These are phyloP conservation scores for Chrysomela aeneicollis DNA, from an alignment of 2,888 invertebrate genomes.

Conservation along the genomic window DNA sequence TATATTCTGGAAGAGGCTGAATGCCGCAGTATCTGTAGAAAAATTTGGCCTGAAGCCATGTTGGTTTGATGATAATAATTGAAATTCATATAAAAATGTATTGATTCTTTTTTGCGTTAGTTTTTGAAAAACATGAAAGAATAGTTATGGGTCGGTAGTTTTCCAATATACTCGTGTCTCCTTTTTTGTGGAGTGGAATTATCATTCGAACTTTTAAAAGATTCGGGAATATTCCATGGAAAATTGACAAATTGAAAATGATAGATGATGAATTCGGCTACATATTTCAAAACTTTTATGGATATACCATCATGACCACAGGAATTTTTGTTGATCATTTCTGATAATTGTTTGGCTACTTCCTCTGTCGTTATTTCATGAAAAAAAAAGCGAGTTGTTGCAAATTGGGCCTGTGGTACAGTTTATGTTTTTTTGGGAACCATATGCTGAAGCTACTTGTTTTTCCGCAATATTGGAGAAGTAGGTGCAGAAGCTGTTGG, in stretches of 20 bases:
- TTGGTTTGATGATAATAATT: constrained; percentile 1
- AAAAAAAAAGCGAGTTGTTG: constrained; percentile 1
- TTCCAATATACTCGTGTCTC: neutral
- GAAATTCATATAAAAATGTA: neutral
- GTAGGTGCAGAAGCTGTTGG: neutral
- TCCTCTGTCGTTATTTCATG: neutral
- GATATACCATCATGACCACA: neutral
- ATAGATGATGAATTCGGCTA: neutral
- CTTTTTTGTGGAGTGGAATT: neutral
- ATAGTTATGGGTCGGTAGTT: neutral
- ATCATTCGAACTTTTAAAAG: constrained; percentile 4
- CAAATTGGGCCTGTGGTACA: neutral
- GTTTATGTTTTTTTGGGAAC: neutral
- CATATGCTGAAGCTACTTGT: neutral
- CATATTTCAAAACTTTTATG: neutral
- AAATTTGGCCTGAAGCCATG: no score
- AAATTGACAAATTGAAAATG: neutral
- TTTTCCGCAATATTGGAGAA: neutral
- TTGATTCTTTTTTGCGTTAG: neutral
- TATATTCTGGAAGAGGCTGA: no score
- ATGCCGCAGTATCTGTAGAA: no score
- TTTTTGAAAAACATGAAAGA: neutral
- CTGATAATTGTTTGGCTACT: neutral
- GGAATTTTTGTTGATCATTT: neutral
- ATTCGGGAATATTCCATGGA: constrained; percentile 6